Conservation (phyloP, 2,113 vertebrate species). For the Sceloporus undulatus region DNA sequence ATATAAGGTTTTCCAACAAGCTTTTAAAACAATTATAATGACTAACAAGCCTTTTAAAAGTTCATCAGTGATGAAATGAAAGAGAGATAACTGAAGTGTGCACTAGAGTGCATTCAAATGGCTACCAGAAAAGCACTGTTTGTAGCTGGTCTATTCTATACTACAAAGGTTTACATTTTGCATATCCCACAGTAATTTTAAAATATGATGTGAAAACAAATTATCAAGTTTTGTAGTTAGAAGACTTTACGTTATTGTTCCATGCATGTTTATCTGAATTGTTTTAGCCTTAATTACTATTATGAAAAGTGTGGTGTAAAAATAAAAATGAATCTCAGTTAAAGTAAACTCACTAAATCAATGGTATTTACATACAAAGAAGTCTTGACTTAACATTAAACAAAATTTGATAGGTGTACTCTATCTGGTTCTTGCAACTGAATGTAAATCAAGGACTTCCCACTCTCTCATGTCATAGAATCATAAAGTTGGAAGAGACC, state of each 20-base stretch:
- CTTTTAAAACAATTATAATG: constrained; percentile 10
- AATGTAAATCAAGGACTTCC: too few species aligned
- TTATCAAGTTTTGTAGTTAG: background rate
- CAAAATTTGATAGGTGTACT: too few species aligned
- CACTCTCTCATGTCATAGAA: too few species aligned
- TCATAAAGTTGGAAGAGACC: too few species aligned
- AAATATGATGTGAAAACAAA: background rate
- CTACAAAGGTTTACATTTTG: background rate
- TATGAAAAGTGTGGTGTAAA: too few species aligned
- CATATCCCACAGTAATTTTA: background rate
- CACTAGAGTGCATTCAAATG: background rate
- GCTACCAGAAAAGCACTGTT: background rate
- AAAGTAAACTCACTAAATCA: too few species aligned
- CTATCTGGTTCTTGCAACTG: too few species aligned
- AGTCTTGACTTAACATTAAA: too few species aligned
- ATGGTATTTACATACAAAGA: too few species aligned
- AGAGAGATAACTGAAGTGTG: background rate
- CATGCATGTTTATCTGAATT: background rate
- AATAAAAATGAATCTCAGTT: too few species aligned
- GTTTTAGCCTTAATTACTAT: too few species aligned
- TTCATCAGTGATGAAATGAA: background rate
- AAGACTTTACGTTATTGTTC: background rate
- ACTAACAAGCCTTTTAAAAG: background rate
- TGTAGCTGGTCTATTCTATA: background rate
- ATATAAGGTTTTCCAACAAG: background rate